These are phyloP conservation scores for Bergia puertoricense DNA, from an alignment of 92 coral and sea anemone genomes.

Conservation along the genomic window DNA sequence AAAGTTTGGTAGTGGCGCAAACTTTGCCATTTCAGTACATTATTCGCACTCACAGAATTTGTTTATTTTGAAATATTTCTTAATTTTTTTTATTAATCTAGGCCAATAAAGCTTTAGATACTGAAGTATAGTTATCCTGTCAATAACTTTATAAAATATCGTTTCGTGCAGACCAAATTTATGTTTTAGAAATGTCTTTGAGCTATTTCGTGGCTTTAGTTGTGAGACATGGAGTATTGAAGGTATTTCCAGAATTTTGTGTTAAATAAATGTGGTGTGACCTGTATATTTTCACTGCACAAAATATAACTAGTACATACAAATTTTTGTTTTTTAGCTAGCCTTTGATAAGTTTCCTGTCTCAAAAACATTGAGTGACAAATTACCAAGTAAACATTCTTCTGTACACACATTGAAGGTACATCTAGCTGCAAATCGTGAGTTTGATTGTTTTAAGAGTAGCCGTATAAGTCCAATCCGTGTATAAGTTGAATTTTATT, in stretches of 20 bases:
- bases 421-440: too few relatives aligned
- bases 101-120: background rate
- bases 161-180: background rate
- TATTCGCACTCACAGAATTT: background rate
- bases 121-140: background rate
- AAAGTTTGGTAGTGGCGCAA: background rate
- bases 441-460: too few relatives aligned
- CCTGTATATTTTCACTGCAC: too few relatives aligned
- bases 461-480: too few relatives aligned
- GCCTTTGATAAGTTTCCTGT: too few relatives aligned
- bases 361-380: too few relatives aligned
- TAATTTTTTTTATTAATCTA: background rate
- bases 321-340: too few relatives aligned
- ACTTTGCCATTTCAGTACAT: background rate
- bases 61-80: background rate
- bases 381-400: too few relatives aligned
- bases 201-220: background rate
- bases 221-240: background rate
- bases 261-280: background rate
- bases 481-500: too few relatives aligned
- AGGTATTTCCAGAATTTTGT: too few relatives aligned
- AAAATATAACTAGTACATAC: too few relatives aligned
- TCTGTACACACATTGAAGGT: too few relatives aligned
- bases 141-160: background rate
- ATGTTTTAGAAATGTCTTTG: background rate